Conservation (phyloP, 2,797 vertebrate species). For the Hydrophis major region DNA sequence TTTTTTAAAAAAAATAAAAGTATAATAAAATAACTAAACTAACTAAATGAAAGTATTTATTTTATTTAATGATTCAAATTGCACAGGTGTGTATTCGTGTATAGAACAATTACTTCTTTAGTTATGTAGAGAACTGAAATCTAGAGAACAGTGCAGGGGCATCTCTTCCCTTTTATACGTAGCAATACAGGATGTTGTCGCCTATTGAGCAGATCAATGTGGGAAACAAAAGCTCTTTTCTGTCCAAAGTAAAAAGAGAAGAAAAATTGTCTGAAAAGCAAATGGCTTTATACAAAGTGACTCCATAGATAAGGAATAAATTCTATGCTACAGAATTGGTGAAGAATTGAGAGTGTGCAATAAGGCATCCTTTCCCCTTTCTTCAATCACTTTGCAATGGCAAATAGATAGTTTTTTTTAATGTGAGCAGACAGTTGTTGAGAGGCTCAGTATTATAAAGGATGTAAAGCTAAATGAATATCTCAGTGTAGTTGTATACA, state of each 20-base stretch:
- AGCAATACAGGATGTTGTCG: background rate
- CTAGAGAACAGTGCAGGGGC: background rate
- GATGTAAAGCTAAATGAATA: background rate
- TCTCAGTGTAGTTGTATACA: background rate
- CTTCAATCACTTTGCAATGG: conserved; percentile 23
- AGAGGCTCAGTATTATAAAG: conserved; percentile 14
- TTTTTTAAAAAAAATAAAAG: background rate
- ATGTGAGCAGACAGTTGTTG: background rate
- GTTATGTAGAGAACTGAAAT: background rate
- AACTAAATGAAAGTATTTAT: background rate
- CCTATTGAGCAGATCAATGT: conserved; percentile 26
- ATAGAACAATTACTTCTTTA: conserved; percentile 18
- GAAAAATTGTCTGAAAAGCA: conserved; percentile 27
- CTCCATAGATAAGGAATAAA: background rate
- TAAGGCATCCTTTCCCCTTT: background rate
- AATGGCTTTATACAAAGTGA: conserved; percentile 10
- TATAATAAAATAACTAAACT: background rate
- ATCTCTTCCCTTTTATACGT: conserved; percentile 19
- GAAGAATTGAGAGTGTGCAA: conserved; percentile 10
- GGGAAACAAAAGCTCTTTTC: background rate
- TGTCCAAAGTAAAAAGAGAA: conserved; percentile 24
- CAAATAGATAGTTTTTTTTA: conserved; percentile 23
- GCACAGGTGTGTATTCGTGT: background rate
- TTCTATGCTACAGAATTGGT: background rate
- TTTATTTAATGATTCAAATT: conserved; percentile 10